Conservation (phyloP, 2,797 vertebrate genomes). For the Amazonetta brasiliensis region DNA sequence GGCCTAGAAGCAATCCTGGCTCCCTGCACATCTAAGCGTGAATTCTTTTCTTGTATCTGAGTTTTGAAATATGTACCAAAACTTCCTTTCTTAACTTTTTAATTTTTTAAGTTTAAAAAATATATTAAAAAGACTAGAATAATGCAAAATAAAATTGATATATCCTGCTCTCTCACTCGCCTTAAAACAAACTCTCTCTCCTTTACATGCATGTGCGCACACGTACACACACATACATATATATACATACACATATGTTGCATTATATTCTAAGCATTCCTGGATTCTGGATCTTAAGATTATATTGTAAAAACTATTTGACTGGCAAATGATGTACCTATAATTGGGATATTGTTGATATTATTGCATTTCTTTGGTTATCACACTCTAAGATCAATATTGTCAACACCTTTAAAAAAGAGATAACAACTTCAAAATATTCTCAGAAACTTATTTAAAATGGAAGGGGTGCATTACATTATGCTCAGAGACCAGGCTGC, state of each 20-base stretch:
- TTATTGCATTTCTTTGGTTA: slow-evolving; percentile 2
- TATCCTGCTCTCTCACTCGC: neutral
- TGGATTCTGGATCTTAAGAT: neutral
- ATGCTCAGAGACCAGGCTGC: neutral
- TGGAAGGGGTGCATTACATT: neutral
- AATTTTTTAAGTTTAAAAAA: neutral
- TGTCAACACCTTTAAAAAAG: slow-evolving; percentile 8
- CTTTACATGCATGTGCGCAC: neutral
- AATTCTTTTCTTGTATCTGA: neutral
- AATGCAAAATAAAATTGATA: neutral
- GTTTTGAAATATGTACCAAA: neutral
- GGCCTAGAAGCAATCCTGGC: neutral
- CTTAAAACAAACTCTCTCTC: neutral
- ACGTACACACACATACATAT: accelerated
- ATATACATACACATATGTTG: accelerated
- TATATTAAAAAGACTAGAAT: neutral
- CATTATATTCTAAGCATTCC: neutral
- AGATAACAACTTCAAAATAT: slow-evolving; percentile 18
- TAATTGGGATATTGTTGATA: neutral
- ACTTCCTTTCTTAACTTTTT: neutral
- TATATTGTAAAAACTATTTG: neutral
- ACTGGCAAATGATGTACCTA: neutral
- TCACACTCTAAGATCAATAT: slow-evolving; percentile 2
- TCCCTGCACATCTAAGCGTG: neutral
- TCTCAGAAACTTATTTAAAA: neutral